Evolutionary conservation across 2,888 invertebrate species (phyloP).

Genomic region (Lycophotia porphyrea): DNA sequence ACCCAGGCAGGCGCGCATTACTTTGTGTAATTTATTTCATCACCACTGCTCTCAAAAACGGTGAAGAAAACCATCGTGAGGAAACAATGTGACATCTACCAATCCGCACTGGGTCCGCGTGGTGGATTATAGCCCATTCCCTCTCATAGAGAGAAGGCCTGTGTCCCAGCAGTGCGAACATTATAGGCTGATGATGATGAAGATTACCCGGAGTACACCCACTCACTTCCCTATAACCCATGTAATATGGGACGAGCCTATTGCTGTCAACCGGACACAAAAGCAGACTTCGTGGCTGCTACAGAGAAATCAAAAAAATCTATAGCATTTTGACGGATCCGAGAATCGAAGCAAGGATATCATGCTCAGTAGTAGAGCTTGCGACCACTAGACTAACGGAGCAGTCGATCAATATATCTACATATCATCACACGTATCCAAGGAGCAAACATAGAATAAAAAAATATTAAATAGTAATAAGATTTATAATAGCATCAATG

Average conservation of each 20-base stretch:
- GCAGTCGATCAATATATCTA: constrained; percentile 2
- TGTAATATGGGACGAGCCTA: not conserved
- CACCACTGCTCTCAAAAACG: too few relatives aligned
- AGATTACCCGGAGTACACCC: too few relatives aligned
- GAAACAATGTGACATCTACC: too few relatives aligned
- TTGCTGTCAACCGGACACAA: not conserved
- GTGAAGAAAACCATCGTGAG: too few relatives aligned
- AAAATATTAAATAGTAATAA: constrained; percentile 21
- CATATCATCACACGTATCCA: constrained; percentile 1
- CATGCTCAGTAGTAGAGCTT: not conserved
- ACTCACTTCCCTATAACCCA: not conserved
- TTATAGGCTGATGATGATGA: too few relatives aligned
- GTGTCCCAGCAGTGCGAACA: too few relatives aligned
- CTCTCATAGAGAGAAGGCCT: too few relatives aligned
- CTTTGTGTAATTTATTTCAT: too few relatives aligned
- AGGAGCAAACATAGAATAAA: constrained; percentile 33
- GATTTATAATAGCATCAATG: constrained; percentile 26
- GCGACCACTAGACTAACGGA: not conserved
- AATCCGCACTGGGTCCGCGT: too few relatives aligned
- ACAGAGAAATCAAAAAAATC: not conserved
- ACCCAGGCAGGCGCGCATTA: too few relatives aligned
- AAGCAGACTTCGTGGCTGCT: not conserved
- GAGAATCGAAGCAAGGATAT: not conserved
- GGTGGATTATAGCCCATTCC: too few relatives aligned
- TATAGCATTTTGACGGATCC: not conserved